phyloP scores from a whole-genome alignment of 2,888 invertebrate species.

The Drosophila planitibia region DNA sequence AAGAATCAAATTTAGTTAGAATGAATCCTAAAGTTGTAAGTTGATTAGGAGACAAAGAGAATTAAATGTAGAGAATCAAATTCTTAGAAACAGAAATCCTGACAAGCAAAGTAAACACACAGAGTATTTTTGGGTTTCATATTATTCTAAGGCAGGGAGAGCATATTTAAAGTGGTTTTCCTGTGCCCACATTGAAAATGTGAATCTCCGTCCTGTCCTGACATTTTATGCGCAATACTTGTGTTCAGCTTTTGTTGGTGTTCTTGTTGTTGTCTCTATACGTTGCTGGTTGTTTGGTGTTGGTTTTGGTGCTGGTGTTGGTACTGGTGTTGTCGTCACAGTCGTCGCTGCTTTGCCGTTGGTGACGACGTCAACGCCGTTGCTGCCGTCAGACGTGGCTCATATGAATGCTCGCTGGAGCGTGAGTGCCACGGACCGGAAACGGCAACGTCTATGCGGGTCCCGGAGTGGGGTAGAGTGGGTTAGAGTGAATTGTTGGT shows the following conservation, averaged over 20 bases:
- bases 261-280: conserved; percentile 8
- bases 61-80: neutral
- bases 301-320: conserved; percentile 35
- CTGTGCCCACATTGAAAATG: conserved; percentile 11
- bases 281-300: conserved; percentile 24
- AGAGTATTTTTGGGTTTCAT: conserved; percentile 1
- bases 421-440: conserved; percentile 50
- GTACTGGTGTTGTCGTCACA: conserved; percentile 67
- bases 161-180: conserved; percentile 4
- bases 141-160: neutral
- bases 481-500: neutral
- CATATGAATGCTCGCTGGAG: conserved; percentile 40
- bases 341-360: conserved; percentile 36
- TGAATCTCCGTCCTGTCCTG: conserved; percentile 18
- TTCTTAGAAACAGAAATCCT: neutral
- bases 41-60: neutral
- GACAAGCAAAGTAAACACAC: neutral
- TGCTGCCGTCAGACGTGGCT: conserved; percentile 48
- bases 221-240: conserved; percentile 50
- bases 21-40: neutral
- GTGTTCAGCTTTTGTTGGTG: conserved; percentile 24
- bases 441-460: conserved; percentile 40
- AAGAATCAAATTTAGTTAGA: neutral
- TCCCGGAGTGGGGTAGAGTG: neutral
- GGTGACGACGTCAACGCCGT: conserved; percentile 61